Evolutionary conservation across 2,888 invertebrate genomes (phyloP).

Genomic region (Aphidoletes aphidimyza): DNA sequence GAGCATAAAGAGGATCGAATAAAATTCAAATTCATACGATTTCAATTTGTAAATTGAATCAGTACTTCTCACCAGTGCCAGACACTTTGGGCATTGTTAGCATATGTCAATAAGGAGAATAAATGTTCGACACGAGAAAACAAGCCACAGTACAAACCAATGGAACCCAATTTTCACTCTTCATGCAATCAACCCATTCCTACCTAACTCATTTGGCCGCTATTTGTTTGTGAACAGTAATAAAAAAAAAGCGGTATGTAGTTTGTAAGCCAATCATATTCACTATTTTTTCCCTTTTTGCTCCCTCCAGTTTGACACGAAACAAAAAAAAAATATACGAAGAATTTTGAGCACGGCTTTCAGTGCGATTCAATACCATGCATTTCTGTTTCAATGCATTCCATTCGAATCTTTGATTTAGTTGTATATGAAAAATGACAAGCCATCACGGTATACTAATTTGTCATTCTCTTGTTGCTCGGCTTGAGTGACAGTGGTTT

Average conservation of each 20-base stretch:
- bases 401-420: neutral
- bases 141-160: constrained; percentile 54
- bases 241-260: neutral
- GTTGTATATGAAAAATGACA: neutral
- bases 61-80: neutral
- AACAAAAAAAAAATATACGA: neutral
- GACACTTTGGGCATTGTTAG: neutral
- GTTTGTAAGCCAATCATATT: constrained; percentile 21
- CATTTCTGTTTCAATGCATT: neutral
- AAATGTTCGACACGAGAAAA: neutral
- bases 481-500: neutral
- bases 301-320: neutral
- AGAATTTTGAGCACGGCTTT: too few relatives aligned
- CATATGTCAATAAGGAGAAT: constrained; percentile 22
- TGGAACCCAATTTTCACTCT: neutral
- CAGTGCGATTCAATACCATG: neutral
- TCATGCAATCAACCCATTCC: neutral
- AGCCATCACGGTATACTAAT: neutral
- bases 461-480: constrained; percentile 17
- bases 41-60: constrained; percentile 41
- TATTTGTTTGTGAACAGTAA: neutral
- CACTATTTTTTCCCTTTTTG: constrained; percentile 16
- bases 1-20: too few relatives aligned
- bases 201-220: constrained; percentile 15
- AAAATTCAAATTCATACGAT: constrained; percentile 50